Evolutionary conservation across 2,797 vertebrate species (phyloP).

Genomic region (Melanotaenia pygmaea): DNA sequence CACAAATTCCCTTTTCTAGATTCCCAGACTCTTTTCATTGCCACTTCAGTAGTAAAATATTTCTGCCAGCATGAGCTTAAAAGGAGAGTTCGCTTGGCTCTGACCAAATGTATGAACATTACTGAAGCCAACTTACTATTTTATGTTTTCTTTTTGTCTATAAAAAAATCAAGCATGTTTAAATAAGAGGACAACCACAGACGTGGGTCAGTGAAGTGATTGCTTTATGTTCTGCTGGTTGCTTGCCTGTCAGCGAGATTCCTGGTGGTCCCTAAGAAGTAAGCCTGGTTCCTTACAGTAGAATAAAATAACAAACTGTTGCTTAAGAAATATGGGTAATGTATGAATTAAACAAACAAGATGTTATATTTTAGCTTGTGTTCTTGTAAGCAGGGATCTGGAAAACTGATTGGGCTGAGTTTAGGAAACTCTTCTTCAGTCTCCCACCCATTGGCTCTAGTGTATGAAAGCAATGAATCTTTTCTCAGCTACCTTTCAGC

Average conservation of each 20-base stretch:
- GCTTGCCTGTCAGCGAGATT: background rate
- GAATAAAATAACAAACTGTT: too few relatives aligned
- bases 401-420: background rate
- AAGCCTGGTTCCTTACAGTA: background rate
- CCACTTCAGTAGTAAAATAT: background rate
- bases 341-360: background rate
- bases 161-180: background rate
- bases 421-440: background rate
- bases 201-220: background rate
- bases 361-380: background rate
- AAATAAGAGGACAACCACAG: background rate
- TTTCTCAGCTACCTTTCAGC: background rate
- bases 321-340: too few relatives aligned
- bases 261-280: background rate
- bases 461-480: background rate
- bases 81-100: background rate
- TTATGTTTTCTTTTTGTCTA: background rate
- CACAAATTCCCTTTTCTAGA: too few relatives aligned
- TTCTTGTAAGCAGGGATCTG: background rate
- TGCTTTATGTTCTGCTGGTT: background rate
- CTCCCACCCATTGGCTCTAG: background rate
- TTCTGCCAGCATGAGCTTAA: background rate
- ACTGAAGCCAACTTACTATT: background rate
- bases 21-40: background rate
- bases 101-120: background rate